Base-by-base conservation (phyloP, 2,888 invertebrate species). In the Caenorhabditis imperialis region DNA sequence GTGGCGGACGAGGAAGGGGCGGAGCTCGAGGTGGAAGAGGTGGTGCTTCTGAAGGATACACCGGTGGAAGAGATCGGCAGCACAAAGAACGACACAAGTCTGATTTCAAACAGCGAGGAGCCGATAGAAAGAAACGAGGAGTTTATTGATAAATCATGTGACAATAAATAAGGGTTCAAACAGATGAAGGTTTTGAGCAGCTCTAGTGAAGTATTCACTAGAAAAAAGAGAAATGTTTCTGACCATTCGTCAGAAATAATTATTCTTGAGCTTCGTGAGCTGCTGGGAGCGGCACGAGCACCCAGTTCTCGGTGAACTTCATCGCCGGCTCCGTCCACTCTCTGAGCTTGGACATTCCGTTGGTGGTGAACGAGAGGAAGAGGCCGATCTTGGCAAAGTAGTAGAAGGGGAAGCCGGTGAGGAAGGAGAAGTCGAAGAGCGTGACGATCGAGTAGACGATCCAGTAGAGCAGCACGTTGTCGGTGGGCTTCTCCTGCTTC, bases 1-100 rank as follows among this genome's bases (percentile, higher is more conserved):
- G 51, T 25, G 57, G 69, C 37, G 45, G 69, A 20, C 45, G 67
- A 10, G 48, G 72, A 33, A 16, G 70, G 42, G 44, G 50, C 16
- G 35, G 69, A 0, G 63, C 67, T 18, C 35, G 63, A 38, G 54
- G 60, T 14, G 25, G 62, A 8, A 61, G 53, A 37, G 30, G 8
- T 2, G 12, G 42, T 22, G 33, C 53, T 7, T n/a, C 60, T 8
- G 48, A 38, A 4, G 65, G 54, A 16, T 83, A 83, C 61, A 81
- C 81, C 5, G 83, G 83, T 6, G 83, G 83, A 33, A 50, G 79
- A 1, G 60, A 78, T 42, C 69, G 83, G 2, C 81, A 82, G 61
- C 42, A 71, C 61, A 81, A 81, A 45, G 83, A 83, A 48, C 57
- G 77, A 16, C 75, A 83, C 69, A 83, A 83, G 69, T 67, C 77